Percentiles rank a stretch among this genome's conserved stretches.
Conservation (phyloP, 2,113 vertebrate species). For the Macrotus californicus region DNA sequence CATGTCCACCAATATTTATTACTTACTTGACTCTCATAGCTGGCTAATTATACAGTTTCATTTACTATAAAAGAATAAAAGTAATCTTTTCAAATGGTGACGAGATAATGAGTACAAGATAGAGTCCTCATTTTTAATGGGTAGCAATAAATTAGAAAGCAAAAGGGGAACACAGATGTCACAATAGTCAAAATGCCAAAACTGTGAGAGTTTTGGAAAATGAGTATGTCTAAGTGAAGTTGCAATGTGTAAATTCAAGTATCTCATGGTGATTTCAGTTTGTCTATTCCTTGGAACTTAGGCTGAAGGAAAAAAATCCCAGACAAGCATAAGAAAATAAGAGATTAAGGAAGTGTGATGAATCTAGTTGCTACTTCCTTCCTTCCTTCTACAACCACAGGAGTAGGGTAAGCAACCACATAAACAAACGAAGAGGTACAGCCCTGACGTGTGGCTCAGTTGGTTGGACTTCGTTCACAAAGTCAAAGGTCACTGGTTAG, state of each 20-base stretch:
- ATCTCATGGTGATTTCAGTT: background rate
- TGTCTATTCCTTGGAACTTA: background rate
- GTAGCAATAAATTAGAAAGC: background rate
- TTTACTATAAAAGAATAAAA: background rate
- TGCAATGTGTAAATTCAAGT: background rate
- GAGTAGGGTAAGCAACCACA: background rate
- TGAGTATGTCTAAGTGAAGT: background rate
- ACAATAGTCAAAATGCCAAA: background rate
- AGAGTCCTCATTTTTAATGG: background rate
- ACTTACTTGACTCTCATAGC: background rate
- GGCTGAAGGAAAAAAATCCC: background rate
- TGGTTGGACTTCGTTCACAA: no score
- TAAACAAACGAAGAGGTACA: background rate
- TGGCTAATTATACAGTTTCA: background rate
- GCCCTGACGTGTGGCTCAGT: no score
- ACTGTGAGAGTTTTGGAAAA: background rate
- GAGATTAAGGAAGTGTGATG: background rate
- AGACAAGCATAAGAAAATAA: background rate
- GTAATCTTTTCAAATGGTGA: background rate
- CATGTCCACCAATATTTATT: background rate
- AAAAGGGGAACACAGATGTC: background rate
- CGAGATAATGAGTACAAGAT: background rate
- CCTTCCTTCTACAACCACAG: background rate
- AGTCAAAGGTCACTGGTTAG: no score
- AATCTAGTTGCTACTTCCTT: background rate